Base-by-base conservation (phyloP, 2,797 vertebrate genomes). In the Ptychobarbus kaznakovi region DNA sequence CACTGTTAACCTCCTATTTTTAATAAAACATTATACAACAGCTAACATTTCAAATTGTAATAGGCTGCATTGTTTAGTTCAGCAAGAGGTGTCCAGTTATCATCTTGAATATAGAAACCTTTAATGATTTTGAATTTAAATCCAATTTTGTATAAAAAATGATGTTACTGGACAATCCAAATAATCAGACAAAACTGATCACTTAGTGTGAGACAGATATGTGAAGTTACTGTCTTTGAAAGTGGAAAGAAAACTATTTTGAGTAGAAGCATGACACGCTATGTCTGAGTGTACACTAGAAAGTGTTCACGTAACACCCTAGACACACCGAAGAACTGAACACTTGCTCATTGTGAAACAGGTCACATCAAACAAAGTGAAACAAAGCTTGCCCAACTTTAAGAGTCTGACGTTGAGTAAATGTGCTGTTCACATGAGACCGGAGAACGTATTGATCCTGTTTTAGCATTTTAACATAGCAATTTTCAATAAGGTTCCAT, bases 321-420 rank as follows among this genome's bases (percentile, higher is more conserved):
- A 2, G 68, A 22, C 35, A 42, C 68, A 69, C 35, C 42, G 66
- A 42, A 42, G 66, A 69, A 35, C 15, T 66, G 28, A 35, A 18
- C 6, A 74, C 72, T 32, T 51, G 72, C 44, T 73, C 42, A 73
- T 73, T 73, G 28, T 28, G n/a, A 49, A 73, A 28, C 13, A 18
- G 70, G 13, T 49, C 70, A 73, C 70, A 73, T 46, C 44, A 20
- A 74, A 51, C 72, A 32, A 46, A 74, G 72, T 32, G 13, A 15
- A 70, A n/a, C 13, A 46, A 32, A 51, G 16, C 46, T 51, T 20
- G 25, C 72, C 44, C 8, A 32, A 18, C 44, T 74, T 49, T 51
- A 51, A 74, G 38, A 49, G 42, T 74, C 72, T 32, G n/a, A 74
- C 5, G 18, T 56, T 56, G 51, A 2, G 13, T 68, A 11, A 69